Evolutionary conservation across 2,888 invertebrate species (phyloP).

Genomic region (Electrophaes corylata): DNA sequence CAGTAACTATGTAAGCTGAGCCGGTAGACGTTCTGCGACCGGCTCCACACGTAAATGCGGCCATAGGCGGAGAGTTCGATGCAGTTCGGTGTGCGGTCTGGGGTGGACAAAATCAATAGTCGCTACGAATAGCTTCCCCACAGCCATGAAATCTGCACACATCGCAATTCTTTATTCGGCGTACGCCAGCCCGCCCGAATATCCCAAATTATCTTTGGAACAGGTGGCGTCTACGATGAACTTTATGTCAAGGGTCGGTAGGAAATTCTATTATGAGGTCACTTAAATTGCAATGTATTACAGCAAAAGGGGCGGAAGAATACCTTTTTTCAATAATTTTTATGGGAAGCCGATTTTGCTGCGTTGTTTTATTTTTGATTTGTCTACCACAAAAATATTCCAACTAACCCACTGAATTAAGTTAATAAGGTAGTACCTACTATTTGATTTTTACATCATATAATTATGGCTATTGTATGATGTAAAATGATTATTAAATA

Average conservation of each 20-base stretch:
- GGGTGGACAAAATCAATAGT: slow-evolving; percentile 84
- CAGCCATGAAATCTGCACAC: slow-evolving; percentile 74
- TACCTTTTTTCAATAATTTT: slow-evolving; percentile 20
- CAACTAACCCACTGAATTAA: neutral
- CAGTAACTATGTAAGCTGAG: neutral
- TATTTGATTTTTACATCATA: too few relatives aligned
- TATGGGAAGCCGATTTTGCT: slow-evolving; percentile 5
- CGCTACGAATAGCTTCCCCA: slow-evolving; percentile 73
- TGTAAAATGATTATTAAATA: too few relatives aligned
- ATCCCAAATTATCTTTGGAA: slow-evolving; percentile 60
- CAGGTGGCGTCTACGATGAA: slow-evolving; percentile 65
- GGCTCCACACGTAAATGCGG: slow-evolving; percentile 8
- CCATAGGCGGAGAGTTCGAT: slow-evolving; percentile 55
- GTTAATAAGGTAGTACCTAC: too few relatives aligned
- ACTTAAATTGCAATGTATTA: slow-evolving; percentile 38
- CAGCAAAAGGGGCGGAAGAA: slow-evolving; percentile 27
- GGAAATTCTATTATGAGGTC: slow-evolving; percentile 44
- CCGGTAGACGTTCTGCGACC: slow-evolving; percentile 4
- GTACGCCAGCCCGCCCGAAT: slow-evolving; percentile 61
- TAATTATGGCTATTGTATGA: too few relatives aligned
- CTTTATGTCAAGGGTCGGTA: slow-evolving; percentile 44
- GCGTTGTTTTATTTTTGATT: slow-evolving; percentile 2
- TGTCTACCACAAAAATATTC: neutral
- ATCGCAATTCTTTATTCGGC: slow-evolving; percentile 74
- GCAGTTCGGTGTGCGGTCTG: slow-evolving; percentile 71